Evolutionary conservation across 2,888 invertebrate species (phyloP).

Genomic region (Argyra leucocephala): DNA sequence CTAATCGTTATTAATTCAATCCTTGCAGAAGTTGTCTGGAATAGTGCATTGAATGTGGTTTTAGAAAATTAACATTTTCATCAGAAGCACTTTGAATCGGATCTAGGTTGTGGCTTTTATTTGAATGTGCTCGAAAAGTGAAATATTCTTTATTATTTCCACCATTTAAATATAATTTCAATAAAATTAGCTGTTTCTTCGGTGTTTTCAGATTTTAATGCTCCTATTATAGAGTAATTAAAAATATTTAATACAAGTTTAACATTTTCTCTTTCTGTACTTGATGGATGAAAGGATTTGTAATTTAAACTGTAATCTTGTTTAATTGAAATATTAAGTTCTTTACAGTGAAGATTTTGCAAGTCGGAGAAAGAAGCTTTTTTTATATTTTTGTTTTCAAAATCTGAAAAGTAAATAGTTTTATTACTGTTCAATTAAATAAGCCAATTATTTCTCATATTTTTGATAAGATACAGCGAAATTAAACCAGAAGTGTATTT

Average conservation of each 20-base stretch:
- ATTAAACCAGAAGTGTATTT: background rate
- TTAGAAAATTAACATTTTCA: background rate
- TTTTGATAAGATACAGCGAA: background rate
- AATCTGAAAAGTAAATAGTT: background rate
- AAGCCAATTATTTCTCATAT: conserved; percentile 3
- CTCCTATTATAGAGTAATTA: background rate
- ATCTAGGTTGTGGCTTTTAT: background rate
- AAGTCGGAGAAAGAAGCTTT: background rate
- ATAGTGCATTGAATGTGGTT: background rate
- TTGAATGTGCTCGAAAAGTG: background rate
- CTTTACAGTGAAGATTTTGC: background rate
- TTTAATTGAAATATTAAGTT: background rate
- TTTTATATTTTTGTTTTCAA: background rate
- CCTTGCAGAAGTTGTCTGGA: background rate
- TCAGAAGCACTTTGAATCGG: background rate
- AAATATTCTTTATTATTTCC: background rate
- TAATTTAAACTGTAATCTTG: background rate
- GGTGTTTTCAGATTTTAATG: background rate
- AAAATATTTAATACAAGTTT: background rate
- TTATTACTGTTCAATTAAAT: background rate
- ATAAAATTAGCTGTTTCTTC: background rate
- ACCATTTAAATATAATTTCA: background rate
- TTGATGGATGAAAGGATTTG: background rate
- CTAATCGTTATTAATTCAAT: background rate
- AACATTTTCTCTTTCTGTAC: background rate